Conservation (phyloP, 1,140 invertebrate genomes). For the Apis mellifera region Amel_HAv3.1 CM009932.2:15558501-15559000, state of each 20-base stretch:
- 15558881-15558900: constrained; percentile 17
- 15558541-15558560: constrained; percentile 42
- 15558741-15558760: constrained; percentile 39
- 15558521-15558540: constrained; percentile 45
- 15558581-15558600: constrained; percentile 17
- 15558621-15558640: background rate
- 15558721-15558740: constrained; percentile 53
- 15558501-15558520: constrained; percentile 44
- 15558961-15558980: constrained; percentile 41
- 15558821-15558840: constrained; percentile 6
- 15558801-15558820: background rate
- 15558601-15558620: background rate
- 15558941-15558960: constrained; percentile 42
- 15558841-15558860: constrained; percentile 15
- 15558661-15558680: background rate
- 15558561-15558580: constrained; percentile 31
- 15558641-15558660: constrained; percentile 9
- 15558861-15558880: constrained; percentile 25
- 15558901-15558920: constrained; percentile 3
- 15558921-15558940: constrained; percentile 55
- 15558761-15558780: constrained; percentile 12
- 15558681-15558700: constrained; percentile 9
- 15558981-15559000: constrained; percentile 41
- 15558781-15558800: constrained; percentile 13
- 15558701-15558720: constrained; percentile 34